Evolutionary conservation across 2,113 vertebrate genomes (phyloP), one percentile per base, ranked within the genome.

Genomic region (Himantopus leucocephalus): DNA sequence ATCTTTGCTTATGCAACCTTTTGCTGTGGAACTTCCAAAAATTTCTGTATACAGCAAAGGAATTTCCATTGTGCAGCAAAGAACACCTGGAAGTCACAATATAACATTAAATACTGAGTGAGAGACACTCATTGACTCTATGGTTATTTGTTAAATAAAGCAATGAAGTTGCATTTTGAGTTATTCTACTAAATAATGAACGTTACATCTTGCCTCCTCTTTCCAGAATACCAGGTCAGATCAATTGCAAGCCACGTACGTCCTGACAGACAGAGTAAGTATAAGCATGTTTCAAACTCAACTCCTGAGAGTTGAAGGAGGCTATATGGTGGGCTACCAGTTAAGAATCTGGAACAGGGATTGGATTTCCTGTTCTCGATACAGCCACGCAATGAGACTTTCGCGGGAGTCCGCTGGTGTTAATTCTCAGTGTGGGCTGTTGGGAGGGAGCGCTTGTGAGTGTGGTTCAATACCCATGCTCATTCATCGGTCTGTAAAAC

Each of bases 181-280:
- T 84, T 77, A 43, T 39, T 78, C n/a, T 48, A 4, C 59, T 71
- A 39, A 84, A 17, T 48, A 39, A 22, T 8, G 16, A 48, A 27
- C 1, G 4, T 24, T 67, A 73, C 30, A 1, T 84, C 48, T 89
- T 39, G 84, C 89, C 66, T 96, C 68, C 24, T 63, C 92, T 81
- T 96, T 97, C 97, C 97, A 99, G 99, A 99, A 63, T 99, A 99
- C 88, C 99, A 99, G 96, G 99, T 99, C 88, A 98, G 99, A 97
- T 99, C 99, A 60, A 95, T 99, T 21, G 99, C 99, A 18, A 99
- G 99, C 97, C 99, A 99, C 4, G 99, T 99, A 3, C 99, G 99
- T 89, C 99, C 99, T 37, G 99, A 99, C 96, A 98, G 99, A 95
- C 99, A 99, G 96, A 99, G 99, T 99, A 97, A 98, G 99, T 98